Evolutionary conservation across 2,113 vertebrate species (phyloP).

Genomic region (Carlito syrichta): DNA sequence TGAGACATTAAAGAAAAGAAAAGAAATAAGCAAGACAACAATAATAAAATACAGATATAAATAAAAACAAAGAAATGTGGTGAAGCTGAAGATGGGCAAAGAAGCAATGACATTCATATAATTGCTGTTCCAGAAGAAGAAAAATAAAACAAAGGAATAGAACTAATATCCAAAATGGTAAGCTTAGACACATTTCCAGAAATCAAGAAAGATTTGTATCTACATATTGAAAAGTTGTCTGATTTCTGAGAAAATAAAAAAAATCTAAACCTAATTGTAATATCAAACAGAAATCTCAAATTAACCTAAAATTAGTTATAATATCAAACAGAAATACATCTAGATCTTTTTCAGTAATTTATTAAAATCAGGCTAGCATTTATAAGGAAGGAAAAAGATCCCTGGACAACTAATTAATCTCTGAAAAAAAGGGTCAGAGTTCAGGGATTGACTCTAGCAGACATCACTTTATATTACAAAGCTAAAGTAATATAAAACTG

Average conservation of each 20-base stretch:
- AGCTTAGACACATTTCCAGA: not conserved
- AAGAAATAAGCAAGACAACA: not conserved
- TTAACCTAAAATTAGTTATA: not conserved
- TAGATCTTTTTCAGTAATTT: not conserved
- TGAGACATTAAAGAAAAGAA: not conserved
- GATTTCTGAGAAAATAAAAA: not conserved
- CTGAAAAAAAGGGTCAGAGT: not conserved
- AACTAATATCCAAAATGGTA: not conserved
- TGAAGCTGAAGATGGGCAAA: not conserved
- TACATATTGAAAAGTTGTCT: not conserved
- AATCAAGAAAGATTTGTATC: not conserved
- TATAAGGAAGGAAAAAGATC: not conserved
- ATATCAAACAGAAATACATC: not conserved
- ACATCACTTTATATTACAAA: not conserved
- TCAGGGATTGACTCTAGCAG: not conserved
- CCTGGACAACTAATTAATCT: not conserved
- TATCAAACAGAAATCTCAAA: no score
- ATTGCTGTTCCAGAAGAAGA: not conserved
- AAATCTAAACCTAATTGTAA: no score
- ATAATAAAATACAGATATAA: not conserved
- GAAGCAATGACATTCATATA: not conserved
- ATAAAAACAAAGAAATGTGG: not conserved
- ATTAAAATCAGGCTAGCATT: not conserved
- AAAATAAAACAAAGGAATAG: not conserved
- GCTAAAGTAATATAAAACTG: not conserved